phyloP scores from a whole-genome alignment of 2,113 vertebrate genomes.

The Heterotis niloticus region DNA sequence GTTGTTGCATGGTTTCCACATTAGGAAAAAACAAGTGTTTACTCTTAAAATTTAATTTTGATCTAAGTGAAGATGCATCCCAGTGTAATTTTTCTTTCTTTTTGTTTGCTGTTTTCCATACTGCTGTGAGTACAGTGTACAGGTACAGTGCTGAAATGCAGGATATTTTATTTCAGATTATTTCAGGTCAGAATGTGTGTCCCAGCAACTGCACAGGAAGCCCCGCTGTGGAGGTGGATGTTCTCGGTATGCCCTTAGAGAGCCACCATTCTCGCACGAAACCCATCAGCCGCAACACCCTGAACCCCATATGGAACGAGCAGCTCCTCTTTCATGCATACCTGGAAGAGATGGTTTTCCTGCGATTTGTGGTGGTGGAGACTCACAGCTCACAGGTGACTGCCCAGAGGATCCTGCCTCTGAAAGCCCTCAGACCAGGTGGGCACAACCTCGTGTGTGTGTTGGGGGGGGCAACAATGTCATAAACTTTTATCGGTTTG shows the following conservation, averaged over 20 bases:
- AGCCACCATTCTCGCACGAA: slow-evolving; percentile 93
- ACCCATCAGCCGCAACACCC: slow-evolving; percentile 93
- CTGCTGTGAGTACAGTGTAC: no score
- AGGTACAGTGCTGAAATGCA: no score
- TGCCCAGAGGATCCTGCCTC: slow-evolving; percentile 87
- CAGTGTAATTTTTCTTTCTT: no score
- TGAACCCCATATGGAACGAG: slow-evolving; percentile 97
- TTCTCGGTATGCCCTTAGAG: slow-evolving; percentile 86
- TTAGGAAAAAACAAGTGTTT: not conserved
- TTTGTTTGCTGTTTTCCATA: no score
- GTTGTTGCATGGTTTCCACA: no score
- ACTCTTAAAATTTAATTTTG: no score
- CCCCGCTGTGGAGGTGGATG: slow-evolving; percentile 87
- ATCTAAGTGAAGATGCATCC: no score
- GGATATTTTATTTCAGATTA: slow-evolving; percentile 65
- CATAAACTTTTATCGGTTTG: not conserved
- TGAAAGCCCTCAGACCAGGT: slow-evolving; percentile 88
- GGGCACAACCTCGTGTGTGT: not conserved
- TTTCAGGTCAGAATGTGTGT: slow-evolving; percentile 96
- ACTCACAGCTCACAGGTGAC: slow-evolving; percentile 90
- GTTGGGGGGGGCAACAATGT: not conserved
- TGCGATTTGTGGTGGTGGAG: slow-evolving; percentile 89
- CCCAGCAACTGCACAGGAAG: slow-evolving; percentile 84
- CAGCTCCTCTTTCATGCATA: slow-evolving; percentile 85
- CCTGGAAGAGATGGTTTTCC: slow-evolving; percentile 86